These are phyloP conservation scores for Tragelaphus strepsiceros DNA, from an alignment of 2,113 vertebrate species.

Conservation along the genomic window DNA sequence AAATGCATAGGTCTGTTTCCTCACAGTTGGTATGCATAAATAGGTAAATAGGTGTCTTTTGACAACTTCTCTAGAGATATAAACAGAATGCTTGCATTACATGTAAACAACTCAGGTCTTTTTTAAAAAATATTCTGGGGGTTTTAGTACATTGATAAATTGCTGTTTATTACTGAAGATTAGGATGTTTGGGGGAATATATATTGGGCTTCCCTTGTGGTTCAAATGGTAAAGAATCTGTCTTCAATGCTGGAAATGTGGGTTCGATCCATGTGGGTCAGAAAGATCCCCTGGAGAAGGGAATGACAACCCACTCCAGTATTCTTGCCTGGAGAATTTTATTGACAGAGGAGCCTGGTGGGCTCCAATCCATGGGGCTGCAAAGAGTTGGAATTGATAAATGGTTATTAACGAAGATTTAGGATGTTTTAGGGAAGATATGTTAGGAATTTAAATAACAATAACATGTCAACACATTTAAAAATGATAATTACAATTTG, in stretches of 20 bases:
- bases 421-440: background rate
- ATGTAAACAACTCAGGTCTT: background rate
- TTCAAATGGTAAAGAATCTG: background rate
- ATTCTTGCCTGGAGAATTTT: background rate
- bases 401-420: background rate
- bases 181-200: background rate
- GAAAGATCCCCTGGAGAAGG: background rate
- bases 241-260: background rate
- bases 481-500: background rate
- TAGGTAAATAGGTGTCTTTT: background rate
- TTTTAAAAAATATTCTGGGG: background rate
- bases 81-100: background rate
- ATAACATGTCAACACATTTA: background rate
- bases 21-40: background rate
- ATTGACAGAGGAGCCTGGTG: background rate
- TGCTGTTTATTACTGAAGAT: background rate
- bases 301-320: background rate
- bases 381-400: background rate
- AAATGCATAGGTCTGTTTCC: background rate
- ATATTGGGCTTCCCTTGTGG: background rate
- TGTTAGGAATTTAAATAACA: background rate
- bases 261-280: background rate
- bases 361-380: background rate
- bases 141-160: background rate
- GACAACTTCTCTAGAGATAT: background rate